Evolutionary conservation across 1,140 invertebrate genomes (phyloP), one percentile per base, ranked within the genome.

Genomic region (Bombus picipes): DNA sequence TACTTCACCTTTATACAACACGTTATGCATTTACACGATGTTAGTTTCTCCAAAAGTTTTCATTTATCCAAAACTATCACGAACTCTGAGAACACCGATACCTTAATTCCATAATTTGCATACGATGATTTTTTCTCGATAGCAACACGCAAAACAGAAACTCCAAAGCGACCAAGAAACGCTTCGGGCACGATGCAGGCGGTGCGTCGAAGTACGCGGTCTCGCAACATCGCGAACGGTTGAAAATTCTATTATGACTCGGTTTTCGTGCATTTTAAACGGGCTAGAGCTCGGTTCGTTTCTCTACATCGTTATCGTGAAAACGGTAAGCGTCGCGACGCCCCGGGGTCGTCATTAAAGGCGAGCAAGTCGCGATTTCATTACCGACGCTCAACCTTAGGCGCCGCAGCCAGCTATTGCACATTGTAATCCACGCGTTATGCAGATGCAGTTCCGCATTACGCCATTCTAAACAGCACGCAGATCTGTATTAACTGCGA

Each of bases 401-500:
- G 79, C 85, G 66, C 57, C 32, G 59, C 77, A 66, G 68, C 65
- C 71, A 18, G 47, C 37, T 74, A 80, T 83, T 86, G 79, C 84
- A 70, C 80, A 84, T 87, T 83, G 88, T 90, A 70, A 87, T 81
- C 53, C 57, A 28, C 78, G 68, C 85, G 62, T 90, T 90, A 89
- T 87, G 86, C 82, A 90, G 75, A 90, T 85, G 74, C 79, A 78
- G n/a, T 3, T 15, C 47, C 65, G 59, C 75, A 62, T 73, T 74
- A 84, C 81, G 75, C 34, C 37, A 62, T 74, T 62, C 53, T 47
- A 75, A 53, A 71, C 83, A 75, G 25, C n/a, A 59, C 34, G 72
- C 59, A 80, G 66, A 83, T 89, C 72, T 78, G 66, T 83, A 89
- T 87, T 87, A 87, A 87, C 81, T 68, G 37, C 28, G 53, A 68